These are phyloP conservation scores for Drosophila fungiperda DNA, from an alignment of 2,888 invertebrate genomes.

Conservation along the genomic window DNA sequence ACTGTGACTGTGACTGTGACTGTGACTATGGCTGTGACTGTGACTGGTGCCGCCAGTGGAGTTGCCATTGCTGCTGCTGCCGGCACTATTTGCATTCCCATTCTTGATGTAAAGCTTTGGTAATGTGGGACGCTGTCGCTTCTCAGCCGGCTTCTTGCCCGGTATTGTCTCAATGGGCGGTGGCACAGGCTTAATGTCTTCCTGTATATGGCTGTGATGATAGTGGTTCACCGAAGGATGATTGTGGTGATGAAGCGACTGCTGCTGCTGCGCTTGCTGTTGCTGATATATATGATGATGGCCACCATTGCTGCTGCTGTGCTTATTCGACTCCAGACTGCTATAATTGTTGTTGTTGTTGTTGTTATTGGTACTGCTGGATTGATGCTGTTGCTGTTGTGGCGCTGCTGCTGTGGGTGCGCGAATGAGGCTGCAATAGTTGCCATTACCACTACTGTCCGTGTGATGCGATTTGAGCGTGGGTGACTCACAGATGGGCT, in stretches of 20 bases:
- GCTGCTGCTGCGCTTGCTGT: conserved; percentile 80
- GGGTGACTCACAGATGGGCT: conserved; percentile 85
- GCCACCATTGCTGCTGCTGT: conserved; percentile 59
- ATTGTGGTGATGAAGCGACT: conserved; percentile 67
- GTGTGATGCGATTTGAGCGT: conserved; percentile 85
- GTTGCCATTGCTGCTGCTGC: conserved; percentile 81
- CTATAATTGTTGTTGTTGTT: conserved; percentile 77
- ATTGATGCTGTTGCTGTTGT: conserved; percentile 46
- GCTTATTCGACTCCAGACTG: conserved; percentile 41
- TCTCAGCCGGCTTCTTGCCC: conserved; percentile 92
- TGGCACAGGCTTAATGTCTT: conserved; percentile 92
- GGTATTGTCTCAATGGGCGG: conserved; percentile 97
- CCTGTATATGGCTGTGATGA: conserved; percentile 87
- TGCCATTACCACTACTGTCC: conserved; percentile 84
- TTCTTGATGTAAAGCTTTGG: conserved; percentile 93
- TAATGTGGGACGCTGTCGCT: conserved; percentile 90
- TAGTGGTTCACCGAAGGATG: conserved; percentile 80
- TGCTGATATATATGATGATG: conserved; percentile 78
- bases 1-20: conserved; percentile 50
- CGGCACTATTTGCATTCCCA: conserved; percentile 85
- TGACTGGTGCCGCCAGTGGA: conserved; percentile 67
- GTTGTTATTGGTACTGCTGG: conserved; percentile 76
- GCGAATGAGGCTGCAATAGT: conserved; percentile 85
- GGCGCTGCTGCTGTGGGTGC: conserved; percentile 73
- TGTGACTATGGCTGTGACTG: conserved; percentile 69